These are phyloP conservation scores for Hypsibius dujardini DNA, from an alignment of 1,140 invertebrate species.

Conservation along the genomic window DNA sequence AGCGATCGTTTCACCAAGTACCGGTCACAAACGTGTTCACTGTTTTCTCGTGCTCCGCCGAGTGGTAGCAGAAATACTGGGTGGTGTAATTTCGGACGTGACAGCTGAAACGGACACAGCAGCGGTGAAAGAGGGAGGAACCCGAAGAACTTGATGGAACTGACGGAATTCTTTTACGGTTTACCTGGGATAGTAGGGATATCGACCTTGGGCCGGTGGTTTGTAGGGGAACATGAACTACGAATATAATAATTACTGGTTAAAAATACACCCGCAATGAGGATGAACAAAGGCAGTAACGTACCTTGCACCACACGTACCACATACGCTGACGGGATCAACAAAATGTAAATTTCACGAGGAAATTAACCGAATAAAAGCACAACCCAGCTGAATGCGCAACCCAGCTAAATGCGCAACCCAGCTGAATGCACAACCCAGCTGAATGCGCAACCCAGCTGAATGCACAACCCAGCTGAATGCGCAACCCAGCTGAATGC, in stretches of 20 bases:
- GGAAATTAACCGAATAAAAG: neutral
- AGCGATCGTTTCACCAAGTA: no score
- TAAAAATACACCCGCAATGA: no score
- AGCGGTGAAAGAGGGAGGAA: neutral
- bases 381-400: no score
- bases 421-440: no score
- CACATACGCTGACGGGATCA: neutral
- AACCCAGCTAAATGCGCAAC: no score
- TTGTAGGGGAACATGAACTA: slow-evolving; percentile 9
- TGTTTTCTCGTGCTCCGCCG: neutral
- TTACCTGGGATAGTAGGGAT: slow-evolving; percentile 1
- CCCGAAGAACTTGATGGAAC: neutral
- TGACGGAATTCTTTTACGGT: slow-evolving; percentile 1
- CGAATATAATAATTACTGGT: no score
- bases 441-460: no score
- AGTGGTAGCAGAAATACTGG: neutral
- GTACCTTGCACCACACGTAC: slow-evolving; percentile 4
- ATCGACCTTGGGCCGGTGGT: neutral
- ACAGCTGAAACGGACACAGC: neutral
- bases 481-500: no score
- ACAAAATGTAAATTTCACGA: neutral
- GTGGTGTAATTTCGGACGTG: neutral
- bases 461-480: no score
- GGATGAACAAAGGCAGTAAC: no score
- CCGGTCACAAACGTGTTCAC: neutral